phyloP scores from a whole-genome alignment of 2,888 invertebrate genomes.

The Melangyna quadrimaculata region DNA sequence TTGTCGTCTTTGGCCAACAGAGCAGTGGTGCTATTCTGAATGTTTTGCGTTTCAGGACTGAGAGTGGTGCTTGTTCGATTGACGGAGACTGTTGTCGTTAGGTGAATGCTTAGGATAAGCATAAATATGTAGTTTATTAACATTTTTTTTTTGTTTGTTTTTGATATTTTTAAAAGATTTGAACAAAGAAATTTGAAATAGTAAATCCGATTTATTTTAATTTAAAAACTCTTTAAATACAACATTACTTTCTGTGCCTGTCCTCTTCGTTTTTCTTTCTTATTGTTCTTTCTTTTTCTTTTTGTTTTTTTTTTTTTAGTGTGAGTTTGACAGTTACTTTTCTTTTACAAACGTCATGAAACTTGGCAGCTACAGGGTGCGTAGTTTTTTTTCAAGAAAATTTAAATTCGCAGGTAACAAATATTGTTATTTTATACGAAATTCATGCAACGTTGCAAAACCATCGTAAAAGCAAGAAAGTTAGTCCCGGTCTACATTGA shows the following conservation, averaged over 20 bases:
- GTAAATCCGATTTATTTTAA: constrained; percentile 25
- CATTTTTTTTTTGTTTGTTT: constrained; percentile 29
- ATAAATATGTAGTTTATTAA: constrained; percentile 27
- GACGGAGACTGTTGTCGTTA: not conserved
- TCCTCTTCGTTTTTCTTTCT: not conserved
- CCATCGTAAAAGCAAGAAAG: no score
- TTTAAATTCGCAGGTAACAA: no score
- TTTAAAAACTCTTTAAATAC: constrained; percentile 21
- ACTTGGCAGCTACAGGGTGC: not conserved
- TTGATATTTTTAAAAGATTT: not conserved
- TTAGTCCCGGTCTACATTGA: no score
- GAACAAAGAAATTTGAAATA: not conserved
- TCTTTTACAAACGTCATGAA: not conserved
- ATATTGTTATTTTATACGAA: no score
- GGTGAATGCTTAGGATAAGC: constrained; percentile 25
- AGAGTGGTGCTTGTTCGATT: constrained; percentile 29
- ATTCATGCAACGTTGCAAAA: no score
- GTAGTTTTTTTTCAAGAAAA: no score
- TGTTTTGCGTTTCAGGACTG: constrained; percentile 44
- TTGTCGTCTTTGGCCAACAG: constrained; percentile 41
- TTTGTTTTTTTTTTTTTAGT: constrained; percentile 27
- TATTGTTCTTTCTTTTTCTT: not conserved
- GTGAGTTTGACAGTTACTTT: not conserved
- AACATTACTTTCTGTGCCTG: constrained; percentile 26
- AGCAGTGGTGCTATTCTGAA: constrained; percentile 29